phyloP scores from a whole-genome alignment of 2,888 invertebrate genomes.

The Vanessa cardui region DNA sequence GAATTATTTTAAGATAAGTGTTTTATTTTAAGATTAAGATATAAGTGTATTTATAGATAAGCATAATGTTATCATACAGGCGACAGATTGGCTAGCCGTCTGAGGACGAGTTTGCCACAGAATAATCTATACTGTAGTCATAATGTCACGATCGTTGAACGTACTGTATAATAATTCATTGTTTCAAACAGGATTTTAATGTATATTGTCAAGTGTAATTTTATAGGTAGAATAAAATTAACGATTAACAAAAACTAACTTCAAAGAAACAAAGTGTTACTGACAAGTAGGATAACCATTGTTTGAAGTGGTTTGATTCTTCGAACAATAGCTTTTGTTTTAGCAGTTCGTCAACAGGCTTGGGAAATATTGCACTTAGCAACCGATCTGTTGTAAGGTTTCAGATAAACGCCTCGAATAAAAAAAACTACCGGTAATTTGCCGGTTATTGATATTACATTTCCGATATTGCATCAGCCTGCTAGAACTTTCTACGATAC shows the following conservation, averaged over 20 bases:
- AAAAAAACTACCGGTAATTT: not conserved
- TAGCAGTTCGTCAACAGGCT: conserved; percentile 31
- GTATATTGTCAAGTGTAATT: not conserved
- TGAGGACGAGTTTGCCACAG: conserved; percentile 6
- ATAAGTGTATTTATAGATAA: conserved; percentile 7
- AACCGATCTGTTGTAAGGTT: conserved; percentile 28
- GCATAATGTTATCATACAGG: conserved; percentile 14
- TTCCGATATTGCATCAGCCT: conserved; percentile 52
- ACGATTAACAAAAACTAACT: not conserved
- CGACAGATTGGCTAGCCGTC: conserved; percentile 19
- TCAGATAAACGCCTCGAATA: conserved; percentile 3
- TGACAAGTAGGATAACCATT: conserved; percentile 32
- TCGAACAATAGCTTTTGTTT: conserved; percentile 36
- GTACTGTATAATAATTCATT: too few species aligned
- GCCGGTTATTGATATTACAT: conserved; percentile 21
- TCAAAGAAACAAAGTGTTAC: conserved; percentile 19
- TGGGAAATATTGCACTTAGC: conserved; percentile 40
- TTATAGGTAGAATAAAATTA: not conserved
- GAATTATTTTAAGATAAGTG: conserved; percentile 5
- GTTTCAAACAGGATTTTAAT: too few species aligned
- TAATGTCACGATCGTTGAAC: too few species aligned
- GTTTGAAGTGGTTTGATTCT: conserved; percentile 24
- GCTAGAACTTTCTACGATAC: conserved; percentile 43
- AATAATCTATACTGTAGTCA: too few species aligned
- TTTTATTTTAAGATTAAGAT: not conserved